These are phyloP conservation scores for Neoaliturus tenellus DNA, from an alignment of 2,888 invertebrate genomes.

Conservation along the genomic window DNA sequence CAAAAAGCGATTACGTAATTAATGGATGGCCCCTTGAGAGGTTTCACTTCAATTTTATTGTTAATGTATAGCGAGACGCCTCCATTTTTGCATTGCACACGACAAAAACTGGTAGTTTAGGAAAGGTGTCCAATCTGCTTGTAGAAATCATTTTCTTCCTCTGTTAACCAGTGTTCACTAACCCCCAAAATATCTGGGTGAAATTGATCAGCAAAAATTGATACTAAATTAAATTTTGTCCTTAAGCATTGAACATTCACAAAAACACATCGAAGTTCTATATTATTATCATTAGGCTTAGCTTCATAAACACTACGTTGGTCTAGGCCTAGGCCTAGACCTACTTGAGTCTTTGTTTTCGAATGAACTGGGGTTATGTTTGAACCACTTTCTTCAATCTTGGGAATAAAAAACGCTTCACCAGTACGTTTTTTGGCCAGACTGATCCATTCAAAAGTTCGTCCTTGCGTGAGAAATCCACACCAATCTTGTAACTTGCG, in stretches of 20 bases:
- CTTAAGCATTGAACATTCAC: background rate
- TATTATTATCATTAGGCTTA: background rate
- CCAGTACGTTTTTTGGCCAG: background rate
- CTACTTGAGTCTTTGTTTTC: background rate
- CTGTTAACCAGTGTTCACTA: background rate
- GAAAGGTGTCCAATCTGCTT: background rate
- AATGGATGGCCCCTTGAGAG: background rate
- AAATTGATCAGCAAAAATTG: background rate
- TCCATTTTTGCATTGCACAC: background rate
- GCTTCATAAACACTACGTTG: background rate
- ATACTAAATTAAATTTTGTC: background rate
- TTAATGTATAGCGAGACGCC: background rate
- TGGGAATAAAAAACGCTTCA: constrained; percentile 27
- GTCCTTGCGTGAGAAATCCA: background rate
- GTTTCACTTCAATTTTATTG: background rate
- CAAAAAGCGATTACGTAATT: too few species aligned
- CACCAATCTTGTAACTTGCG: background rate
- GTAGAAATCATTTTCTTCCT: background rate
- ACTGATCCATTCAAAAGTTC: background rate
- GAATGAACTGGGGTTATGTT: too few species aligned
- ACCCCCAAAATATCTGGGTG: background rate
- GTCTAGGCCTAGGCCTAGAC: background rate
- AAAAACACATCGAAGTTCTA: background rate
- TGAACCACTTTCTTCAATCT: background rate
- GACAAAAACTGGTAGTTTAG: background rate